Evolutionary conservation across 2,797 vertebrate species (phyloP), one percentile per base, ranked within the genome.

Genomic region (Cephalopachus bancanus): DNA sequence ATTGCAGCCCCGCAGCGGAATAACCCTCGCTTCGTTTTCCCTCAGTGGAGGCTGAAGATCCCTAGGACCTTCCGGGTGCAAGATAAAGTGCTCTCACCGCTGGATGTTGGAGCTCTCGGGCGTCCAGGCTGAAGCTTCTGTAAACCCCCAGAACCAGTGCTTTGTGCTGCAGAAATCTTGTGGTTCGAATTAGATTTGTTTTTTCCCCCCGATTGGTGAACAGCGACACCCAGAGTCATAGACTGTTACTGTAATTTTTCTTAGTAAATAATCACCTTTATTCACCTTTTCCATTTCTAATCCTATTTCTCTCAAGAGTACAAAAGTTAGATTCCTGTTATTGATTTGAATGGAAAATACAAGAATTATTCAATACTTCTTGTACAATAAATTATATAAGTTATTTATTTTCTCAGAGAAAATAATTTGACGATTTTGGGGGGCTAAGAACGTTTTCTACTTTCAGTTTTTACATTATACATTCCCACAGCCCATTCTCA

Each of bases 201-300:
- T 76, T 49, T 90, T 53, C 28, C 65, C 64, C 97, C 79, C 30
- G 80, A 80, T 95, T 96, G 97, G 97, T 94, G 97, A 98, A 98
- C 97, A 98, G 98, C 98, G 98, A 95, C 98, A 93, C 98, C 89
- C 96, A 97, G 98, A 98, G 98, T 87, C 97, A 72, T 64, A 96
- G 95, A 26, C 24, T 86, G 92, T 95, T 96, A 97, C 87, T 98
- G 96, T 97, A 98, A 83, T 26, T 22, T 86, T 71, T 95, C 60
- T 89, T 81, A 53, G 12, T 67, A 53, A 89, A 71, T 22, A 62
- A 10, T 60, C 14, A 1, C 3, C 53, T 83, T 62, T 5, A n/a
- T 49, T 37, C n/a, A 65, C 14, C 5, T 6, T 90, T 83, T 62
- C 33, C 60, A 71, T 88, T 65, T 37, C 7, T 7, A 62, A 89